A percentile compares a stretch with the other conserved stretches of the same genome.
Conservation (phyloP, 2,888 invertebrate species). For the Apotomis turbidana region DNA sequence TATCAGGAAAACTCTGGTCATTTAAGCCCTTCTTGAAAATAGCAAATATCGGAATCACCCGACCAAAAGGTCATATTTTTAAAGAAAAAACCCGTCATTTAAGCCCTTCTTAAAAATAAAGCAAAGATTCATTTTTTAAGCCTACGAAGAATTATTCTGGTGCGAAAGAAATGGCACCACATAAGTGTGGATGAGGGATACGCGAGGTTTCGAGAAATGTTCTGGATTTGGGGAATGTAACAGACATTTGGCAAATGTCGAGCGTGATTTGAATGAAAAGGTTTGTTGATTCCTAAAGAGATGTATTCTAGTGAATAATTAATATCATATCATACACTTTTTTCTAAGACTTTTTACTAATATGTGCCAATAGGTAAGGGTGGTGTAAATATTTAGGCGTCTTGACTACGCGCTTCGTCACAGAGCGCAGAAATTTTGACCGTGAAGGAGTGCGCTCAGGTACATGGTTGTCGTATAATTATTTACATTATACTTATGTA, state of each 20-base stretch:
- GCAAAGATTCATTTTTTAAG: conserved; percentile 33
- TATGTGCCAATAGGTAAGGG: too few species aligned
- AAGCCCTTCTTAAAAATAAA: conserved; percentile 4
- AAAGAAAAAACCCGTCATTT: neutral
- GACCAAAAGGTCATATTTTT: conserved; percentile 2
- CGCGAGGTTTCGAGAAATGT: neutral
- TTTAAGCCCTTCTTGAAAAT: conserved; percentile 13
- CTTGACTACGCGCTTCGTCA: too few species aligned
- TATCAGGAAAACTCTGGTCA: neutral
- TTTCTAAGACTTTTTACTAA: too few species aligned
- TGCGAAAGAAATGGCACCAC: conserved; percentile 16
- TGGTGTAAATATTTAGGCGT: too few species aligned
- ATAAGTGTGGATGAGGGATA: conserved; percentile 17
- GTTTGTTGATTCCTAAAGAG: neutral
- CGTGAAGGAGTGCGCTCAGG: too few species aligned
- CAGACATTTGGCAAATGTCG: conserved; percentile 11
- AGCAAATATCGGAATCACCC: neutral
- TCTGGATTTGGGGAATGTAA: conserved; percentile 10
- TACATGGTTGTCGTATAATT: too few species aligned
- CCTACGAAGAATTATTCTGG: conserved; percentile 32
- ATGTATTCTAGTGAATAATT: too few species aligned
- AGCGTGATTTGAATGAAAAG: conserved; percentile 2
- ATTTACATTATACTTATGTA: too few species aligned
- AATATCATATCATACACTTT: too few species aligned
- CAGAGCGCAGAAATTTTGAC: too few species aligned